Evolutionary conservation across 1,140 invertebrate genomes (phyloP), one percentile per base, ranked within the genome.

Genomic region (Globodera rostochiensis): DNA sequence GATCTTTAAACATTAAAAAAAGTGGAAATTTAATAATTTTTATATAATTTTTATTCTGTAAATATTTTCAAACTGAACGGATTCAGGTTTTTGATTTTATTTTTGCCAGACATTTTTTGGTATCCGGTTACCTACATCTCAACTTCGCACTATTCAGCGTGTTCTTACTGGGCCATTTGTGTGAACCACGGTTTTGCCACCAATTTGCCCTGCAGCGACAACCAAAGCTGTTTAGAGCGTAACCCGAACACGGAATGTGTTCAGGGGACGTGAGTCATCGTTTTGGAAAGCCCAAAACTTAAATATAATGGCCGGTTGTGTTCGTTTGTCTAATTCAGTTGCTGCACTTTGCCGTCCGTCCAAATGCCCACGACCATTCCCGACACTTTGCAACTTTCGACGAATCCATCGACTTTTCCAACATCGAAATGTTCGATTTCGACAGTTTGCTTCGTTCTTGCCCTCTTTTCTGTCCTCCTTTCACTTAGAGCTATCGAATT

Each of bases 201-300:
- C n/a, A 78, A 78, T 11, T 45, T 78, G 64, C 77, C 77, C 0
- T 78, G 77, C 13, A 49, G 25, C 66, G 64, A 66, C 64, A 78
- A 45, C 21, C 49, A 64, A 15, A 36, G 46, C 21, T 78, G 77
- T 47, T 36, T 78, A 50, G 21, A 78, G 13, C 46, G 47, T n/a
- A 78, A 78, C 11, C 64, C 77, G 50, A 78, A 49, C 49, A 78
- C 77, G 21, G 77, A 78, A 69, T 78, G 77, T 21, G 77, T 78
- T 1, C 77, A 78, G n/a, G 77, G 77, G 9, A 78, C 77, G 77
- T 78, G 15, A 64, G 77, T 15, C 19, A 25, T 53, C 6, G 6
- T 15, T 11, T 19, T 50, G 15, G 19, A 15, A 3, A 45, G 13
- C 5, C 5, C 6, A 6, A 36, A 36, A 36, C 1, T 15, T 60